Conservation (phyloP, 2,113 vertebrate species). For the Antechinus flavipes region DNA sequence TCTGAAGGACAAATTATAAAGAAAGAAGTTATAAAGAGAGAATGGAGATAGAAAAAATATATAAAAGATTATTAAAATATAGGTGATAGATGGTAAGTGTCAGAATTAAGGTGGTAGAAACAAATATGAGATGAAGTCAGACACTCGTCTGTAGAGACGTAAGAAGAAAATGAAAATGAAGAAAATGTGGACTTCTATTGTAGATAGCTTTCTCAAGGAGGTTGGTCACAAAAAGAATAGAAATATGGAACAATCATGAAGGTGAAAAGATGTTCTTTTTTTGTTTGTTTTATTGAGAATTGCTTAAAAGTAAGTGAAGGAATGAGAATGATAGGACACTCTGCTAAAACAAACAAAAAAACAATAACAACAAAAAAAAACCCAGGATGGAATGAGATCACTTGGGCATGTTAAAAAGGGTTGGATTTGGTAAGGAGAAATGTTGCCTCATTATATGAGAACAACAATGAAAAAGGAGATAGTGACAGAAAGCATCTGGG, state of each 20-base stretch:
- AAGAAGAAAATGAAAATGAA: background rate
- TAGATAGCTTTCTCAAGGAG: background rate
- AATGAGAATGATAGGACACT: background rate
- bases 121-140: background rate
- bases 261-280: background rate
- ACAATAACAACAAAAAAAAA: too few relatives aligned
- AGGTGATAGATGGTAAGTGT: background rate
- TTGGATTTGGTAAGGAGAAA: background rate
- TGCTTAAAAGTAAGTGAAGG: background rate
- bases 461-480: background rate
- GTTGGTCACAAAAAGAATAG: background rate
- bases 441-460: background rate
- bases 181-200: background rate
- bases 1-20: too few relatives aligned
- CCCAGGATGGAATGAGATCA: background rate
- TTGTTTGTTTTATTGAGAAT: too few relatives aligned
- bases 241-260: background rate
- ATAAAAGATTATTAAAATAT: background rate
- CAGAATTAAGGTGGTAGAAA: background rate
- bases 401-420: background rate
- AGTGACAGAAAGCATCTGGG: background rate
- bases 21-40: too few relatives aligned
- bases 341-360: background rate
- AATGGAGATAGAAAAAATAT: background rate
- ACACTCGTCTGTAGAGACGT: background rate